phyloP scores from a whole-genome alignment of 2,113 vertebrate genomes.

The Drymodes brunneopygia region DNA sequence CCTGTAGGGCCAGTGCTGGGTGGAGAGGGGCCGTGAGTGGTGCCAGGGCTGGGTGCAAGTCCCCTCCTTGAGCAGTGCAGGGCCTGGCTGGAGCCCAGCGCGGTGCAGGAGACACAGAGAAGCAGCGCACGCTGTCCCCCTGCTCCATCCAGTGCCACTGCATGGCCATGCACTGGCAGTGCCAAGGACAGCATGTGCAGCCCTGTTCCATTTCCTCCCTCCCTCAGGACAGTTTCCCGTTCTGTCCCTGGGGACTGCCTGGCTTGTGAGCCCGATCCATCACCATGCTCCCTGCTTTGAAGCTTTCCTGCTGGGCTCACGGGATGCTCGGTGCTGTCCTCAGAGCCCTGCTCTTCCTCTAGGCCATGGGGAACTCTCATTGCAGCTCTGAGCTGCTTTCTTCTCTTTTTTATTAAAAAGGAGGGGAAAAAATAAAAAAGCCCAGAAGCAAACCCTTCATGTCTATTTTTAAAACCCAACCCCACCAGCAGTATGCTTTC shows the following conservation, averaged over 20 bases:
- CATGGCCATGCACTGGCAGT: background rate
- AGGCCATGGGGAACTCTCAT: conserved; percentile 3
- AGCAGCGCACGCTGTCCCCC: background rate
- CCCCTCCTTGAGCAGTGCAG: accelerated
- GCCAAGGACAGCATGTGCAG: background rate
- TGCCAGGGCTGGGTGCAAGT: background rate
- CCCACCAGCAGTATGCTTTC: conserved; percentile 49
- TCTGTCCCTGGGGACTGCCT: background rate
- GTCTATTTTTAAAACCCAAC: conserved; percentile 64
- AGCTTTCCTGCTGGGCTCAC: background rate
- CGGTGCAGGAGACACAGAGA: accelerated
- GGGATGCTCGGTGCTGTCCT: background rate
- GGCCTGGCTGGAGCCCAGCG: background rate
- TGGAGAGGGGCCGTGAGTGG: background rate
- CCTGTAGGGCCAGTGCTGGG: background rate
- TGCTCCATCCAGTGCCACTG: background rate
- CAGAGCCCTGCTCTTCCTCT: background rate
- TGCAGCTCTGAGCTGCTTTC: background rate
- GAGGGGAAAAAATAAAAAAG: background rate
- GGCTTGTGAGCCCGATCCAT: background rate
- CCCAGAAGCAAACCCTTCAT: conserved; percentile 41
- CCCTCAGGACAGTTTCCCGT: background rate
- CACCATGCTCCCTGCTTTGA: background rate
- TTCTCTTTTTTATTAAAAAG: background rate
- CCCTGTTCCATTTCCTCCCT: background rate